Conservation (phyloP, 2,888 invertebrate genomes). For the Nomada ferruginata region DNA sequence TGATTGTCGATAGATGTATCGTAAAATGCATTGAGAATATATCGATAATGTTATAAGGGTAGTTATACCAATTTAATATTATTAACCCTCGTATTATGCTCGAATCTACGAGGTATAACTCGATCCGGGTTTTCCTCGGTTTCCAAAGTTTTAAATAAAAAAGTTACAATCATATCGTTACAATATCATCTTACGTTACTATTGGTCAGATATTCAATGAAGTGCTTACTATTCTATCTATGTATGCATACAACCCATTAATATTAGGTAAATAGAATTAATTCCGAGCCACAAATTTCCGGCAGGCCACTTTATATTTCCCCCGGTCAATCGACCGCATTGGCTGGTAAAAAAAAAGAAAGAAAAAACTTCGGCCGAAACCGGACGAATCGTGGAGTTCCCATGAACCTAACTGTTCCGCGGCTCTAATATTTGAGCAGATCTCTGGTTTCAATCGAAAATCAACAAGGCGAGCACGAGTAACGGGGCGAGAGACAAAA, state of each 20-base stretch:
- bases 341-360: background rate
- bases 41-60: no score
- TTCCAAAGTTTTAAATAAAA: no score
- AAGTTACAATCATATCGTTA: no score
- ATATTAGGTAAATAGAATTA: background rate
- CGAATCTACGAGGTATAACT: no score
- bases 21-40: no score
- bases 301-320: slow-evolving; percentile 17
- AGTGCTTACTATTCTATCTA: no score
- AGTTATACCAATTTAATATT: no score
- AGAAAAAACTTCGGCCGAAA: slow-evolving; percentile 54
- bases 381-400: slow-evolving; percentile 69
- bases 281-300: slow-evolving; percentile 14
- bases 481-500: slow-evolving; percentile 55
- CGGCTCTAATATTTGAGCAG: slow-evolving; percentile 81
- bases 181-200: no score
- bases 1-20: no score
- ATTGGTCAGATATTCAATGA: no score
- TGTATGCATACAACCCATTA: background rate
- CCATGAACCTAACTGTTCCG: slow-evolving; percentile 81
- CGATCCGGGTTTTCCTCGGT: no score
- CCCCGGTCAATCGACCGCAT: slow-evolving; percentile 44
- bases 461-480: slow-evolving; percentile 75
- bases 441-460: slow-evolving; percentile 84
- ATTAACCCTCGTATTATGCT: no score